Percentiles rank a stretch among this genome's conserved stretches.
phyloP scores from a whole-genome alignment of 2,113 vertebrate genomes.

The Potamarius usumacintae region DNA sequence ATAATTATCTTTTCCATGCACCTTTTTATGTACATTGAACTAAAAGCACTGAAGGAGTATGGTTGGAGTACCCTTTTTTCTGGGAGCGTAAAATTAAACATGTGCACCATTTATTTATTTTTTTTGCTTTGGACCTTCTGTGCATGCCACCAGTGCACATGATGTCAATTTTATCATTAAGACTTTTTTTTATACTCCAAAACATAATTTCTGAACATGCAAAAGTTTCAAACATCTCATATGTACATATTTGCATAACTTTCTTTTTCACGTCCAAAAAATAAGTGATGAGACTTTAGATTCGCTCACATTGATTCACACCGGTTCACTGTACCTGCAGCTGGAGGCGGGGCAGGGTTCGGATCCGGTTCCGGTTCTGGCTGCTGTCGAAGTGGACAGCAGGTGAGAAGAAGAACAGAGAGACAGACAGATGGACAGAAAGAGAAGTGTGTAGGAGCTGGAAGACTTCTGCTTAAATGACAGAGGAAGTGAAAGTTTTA shows the following conservation, averaged over 20 bases:
- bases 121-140: too few relatives aligned
- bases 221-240: background rate
- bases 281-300: background rate
- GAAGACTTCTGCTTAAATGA: slow-evolving; percentile 57
- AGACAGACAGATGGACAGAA: background rate
- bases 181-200: background rate
- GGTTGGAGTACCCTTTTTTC: too few relatives aligned
- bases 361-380: background rate
- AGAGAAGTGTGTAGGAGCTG: slow-evolving; percentile 46
- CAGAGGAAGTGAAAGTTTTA: slow-evolving; percentile 72
- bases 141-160: too few relatives aligned
- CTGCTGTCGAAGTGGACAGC: slow-evolving; percentile 12
- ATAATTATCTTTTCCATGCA: background rate
- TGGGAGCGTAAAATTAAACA: too few relatives aligned
- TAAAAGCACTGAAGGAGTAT: background rate
- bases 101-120: too few relatives aligned
- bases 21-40: background rate
- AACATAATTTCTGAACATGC: background rate
- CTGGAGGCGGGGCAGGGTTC: background rate
- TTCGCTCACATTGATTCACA: background rate
- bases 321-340: slow-evolving; percentile 15
- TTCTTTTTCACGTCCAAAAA: background rate
- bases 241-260: background rate
- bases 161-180: background rate
- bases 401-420: background rate